These are phyloP conservation scores for Capitella teleta DNA, from an alignment of 1,140 invertebrate genomes.

Conservation along the genomic window DNA sequence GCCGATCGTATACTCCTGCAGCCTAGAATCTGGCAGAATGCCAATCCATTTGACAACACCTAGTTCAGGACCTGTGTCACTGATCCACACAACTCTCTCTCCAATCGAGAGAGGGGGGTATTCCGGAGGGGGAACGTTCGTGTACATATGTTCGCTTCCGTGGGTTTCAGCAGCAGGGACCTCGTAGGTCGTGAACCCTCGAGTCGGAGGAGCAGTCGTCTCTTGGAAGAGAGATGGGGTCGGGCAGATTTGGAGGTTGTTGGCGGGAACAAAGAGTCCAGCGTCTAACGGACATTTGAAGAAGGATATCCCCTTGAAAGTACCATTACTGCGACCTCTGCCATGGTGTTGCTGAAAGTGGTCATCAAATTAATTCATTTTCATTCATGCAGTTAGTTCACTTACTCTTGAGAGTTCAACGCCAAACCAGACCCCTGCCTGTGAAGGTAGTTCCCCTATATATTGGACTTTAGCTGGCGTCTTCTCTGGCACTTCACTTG, in stretches of 20 bases:
- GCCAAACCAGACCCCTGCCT: conserved; percentile 10
- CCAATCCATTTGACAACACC: conserved; percentile 50
- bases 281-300: conserved; percentile 25
- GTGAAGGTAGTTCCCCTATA: not conserved
- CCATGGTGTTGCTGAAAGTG: conserved; percentile 17
- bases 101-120: conserved; percentile 38
- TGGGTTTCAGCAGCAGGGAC: conserved; percentile 8
- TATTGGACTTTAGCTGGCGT: conserved; percentile 5
- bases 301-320: conserved; percentile 21
- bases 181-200: too few relatives aligned
- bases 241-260: conserved; percentile 19
- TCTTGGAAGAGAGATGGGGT: conserved; percentile 4
- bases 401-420: conserved; percentile 7
- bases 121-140: not conserved
- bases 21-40: conserved; percentile 38
- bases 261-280: conserved; percentile 30
- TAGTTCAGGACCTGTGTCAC: conserved; percentile 42
- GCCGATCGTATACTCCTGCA: conserved; percentile 47
- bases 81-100: conserved; percentile 49
- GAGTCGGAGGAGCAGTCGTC: too few relatives aligned
- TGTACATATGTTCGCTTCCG: conserved; percentile 10
- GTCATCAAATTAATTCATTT: not conserved
- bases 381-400: not conserved
- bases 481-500: conserved; percentile 1
- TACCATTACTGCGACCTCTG: conserved; percentile 28